These are phyloP conservation scores for Colius striatus DNA, from an alignment of 2,113 vertebrate genomes.

Conservation along the genomic window DNA sequence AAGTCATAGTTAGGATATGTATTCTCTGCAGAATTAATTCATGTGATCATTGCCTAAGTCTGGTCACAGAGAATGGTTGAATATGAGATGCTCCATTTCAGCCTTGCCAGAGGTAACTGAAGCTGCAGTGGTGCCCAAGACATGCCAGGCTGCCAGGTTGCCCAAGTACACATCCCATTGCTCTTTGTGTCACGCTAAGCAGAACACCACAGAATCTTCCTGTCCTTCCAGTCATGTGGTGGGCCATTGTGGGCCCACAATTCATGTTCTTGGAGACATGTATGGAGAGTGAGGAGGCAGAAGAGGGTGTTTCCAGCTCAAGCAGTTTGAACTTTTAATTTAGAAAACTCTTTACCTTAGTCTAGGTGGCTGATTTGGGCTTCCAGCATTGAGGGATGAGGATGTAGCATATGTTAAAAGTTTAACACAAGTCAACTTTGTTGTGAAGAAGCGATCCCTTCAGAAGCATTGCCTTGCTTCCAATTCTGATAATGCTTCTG, in stretches of 20 bases:
- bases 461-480: neutral
- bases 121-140: neutral
- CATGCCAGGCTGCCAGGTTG: neutral
- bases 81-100: neutral
- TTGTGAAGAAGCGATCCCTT: neutral
- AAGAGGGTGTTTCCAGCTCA: neutral
- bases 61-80: accelerated
- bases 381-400: accelerated
- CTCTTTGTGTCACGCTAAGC: accelerated
- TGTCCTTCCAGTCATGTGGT: neutral
- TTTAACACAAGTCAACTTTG: neutral
- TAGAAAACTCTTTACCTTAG: neutral
- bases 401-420: neutral
- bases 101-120: neutral
- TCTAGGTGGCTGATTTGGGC: neutral
- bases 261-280: neutral
- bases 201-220: neutral
- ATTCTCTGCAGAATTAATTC: neutral
- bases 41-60: neutral
- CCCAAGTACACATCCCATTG: neutral
- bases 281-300: neutral
- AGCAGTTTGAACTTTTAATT: neutral
- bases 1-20: neutral
- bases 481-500: neutral
- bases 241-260: neutral